Base-by-base conservation (phyloP, 2,797 vertebrate genomes). In the Tenualosa thibaudeaui region DNA sequence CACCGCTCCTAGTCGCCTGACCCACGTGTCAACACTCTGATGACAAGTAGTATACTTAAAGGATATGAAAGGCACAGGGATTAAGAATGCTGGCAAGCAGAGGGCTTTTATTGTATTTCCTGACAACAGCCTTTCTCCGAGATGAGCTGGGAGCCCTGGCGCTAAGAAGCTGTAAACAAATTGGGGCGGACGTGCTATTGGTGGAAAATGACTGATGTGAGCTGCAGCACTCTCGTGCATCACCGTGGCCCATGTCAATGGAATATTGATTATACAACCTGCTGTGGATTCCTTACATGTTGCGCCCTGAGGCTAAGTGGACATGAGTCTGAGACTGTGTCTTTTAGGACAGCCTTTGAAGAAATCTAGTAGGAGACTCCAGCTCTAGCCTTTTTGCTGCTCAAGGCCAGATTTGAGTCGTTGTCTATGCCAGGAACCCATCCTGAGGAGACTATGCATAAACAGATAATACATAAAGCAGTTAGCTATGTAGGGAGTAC, bases 191-290 rank as follows among this genome's bases (percentile, higher is more conserved):
- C 26, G 40, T 9, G 71, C 46, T 40, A 78, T 78, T 78, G 71
- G 71, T 40, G 37, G 71, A 46, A 19, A 78, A 78, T 78, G 71
- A 78, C 71, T 78, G 31, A 31, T 31, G 31, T 31, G 40, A 78
- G 50, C 50, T 51, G 71, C 40, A 78, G 43, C 37, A 19, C 37
- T 43, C 71, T 46, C 37, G 40, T 78, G 71, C 71, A 40, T 78
- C 71, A 46, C 40, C 40, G 2, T 46, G 71, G 19, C 71, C 40
- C 71, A n/a, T 40, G 71, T 78, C 71, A 78, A 46, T 78, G 71
- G 71, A 46, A 78, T 78, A 78, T 78, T 78, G 71, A 78, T 78
- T 78, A 46, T n/a, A 10, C 46, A 78, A 78, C 71, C 71, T 78
- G 37, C 40, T 78, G 37, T 46, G 71, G 71, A 78, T 78, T 22